Percentiles rank a stretch among this genome's conserved stretches.
Conservation (phyloP, 2,888 invertebrate genomes). For the Rhabditophanes sp. region DNA sequence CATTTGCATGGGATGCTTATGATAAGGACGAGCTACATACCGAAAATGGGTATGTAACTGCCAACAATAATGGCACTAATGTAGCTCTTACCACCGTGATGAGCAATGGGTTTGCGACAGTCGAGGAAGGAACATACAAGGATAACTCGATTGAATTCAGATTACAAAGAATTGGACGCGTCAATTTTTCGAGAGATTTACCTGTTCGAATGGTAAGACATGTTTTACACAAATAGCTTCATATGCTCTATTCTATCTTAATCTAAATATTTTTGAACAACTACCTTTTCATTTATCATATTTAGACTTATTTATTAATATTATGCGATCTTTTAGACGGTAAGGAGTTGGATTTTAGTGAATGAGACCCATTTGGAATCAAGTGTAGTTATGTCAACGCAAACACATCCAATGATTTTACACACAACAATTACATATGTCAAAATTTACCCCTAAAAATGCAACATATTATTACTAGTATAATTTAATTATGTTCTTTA, state of each 20-base stretch:
- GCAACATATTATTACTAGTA: no score
- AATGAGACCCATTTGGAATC: slow-evolving; percentile 36
- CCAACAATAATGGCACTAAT: slow-evolving; percentile 17
- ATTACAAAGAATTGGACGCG: slow-evolving; percentile 30
- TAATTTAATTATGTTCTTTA: no score
- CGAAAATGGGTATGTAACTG: slow-evolving; percentile 40
- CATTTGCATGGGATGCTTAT: slow-evolving; percentile 42
- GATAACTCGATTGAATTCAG: slow-evolving; percentile 30
- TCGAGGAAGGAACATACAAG: slow-evolving; percentile 30
- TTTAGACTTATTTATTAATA: slow-evolving; percentile 1
- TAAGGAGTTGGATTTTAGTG: slow-evolving; percentile 40
- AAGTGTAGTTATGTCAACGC: slow-evolving; percentile 35
- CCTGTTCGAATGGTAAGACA: slow-evolving; percentile 30
- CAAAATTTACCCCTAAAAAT: slow-evolving; percentile 31
- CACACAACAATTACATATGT: slow-evolving; percentile 38
- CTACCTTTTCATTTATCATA: background rate
- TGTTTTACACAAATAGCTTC: background rate
- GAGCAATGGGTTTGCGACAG: slow-evolving; percentile 41
- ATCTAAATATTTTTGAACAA: slow-evolving; percentile 2
- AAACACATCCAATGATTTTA: slow-evolving; percentile 32
- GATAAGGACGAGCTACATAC: slow-evolving; percentile 35
- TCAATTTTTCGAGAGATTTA: slow-evolving; percentile 38
- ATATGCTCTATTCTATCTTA: background rate
- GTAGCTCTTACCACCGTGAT: slow-evolving; percentile 37
- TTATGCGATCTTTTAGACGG: slow-evolving; percentile 21